Percentiles rank a stretch among this genome's conserved stretches.
Conservation (phyloP, 1,140 invertebrate genomes). For the Olivierus martensii region DNA sequence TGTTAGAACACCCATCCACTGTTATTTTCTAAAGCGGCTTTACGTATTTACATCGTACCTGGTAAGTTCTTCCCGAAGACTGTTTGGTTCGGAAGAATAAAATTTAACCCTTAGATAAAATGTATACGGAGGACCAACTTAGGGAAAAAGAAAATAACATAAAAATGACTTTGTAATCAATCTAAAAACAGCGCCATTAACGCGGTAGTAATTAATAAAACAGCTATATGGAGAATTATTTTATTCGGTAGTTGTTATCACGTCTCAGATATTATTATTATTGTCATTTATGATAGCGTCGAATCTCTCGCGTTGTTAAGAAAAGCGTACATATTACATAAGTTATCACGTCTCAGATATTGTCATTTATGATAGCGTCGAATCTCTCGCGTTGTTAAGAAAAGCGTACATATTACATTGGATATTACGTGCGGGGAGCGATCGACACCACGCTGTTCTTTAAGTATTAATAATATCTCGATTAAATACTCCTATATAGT, state of each 20-base stretch:
- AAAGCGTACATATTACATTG: too few relatives aligned
- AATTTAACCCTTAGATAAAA: conserved; percentile 94
- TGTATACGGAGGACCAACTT: conserved; percentile 60
- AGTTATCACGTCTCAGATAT: too few relatives aligned
- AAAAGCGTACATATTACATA: too few relatives aligned
- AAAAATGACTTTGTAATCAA: neutral
- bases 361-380: too few relatives aligned
- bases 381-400: too few relatives aligned
- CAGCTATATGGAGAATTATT: too few relatives aligned
- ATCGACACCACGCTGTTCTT: neutral
- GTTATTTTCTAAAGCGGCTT: neutral
- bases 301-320: too few relatives aligned
- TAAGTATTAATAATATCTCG: neutral
- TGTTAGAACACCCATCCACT: neutral
- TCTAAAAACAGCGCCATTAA: neutral
- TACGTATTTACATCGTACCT: conserved; percentile 32
- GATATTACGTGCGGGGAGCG: neutral
- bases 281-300: too few relatives aligned
- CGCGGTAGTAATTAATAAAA: neutral
- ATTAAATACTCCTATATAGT: neutral
- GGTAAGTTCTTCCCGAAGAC: conserved; percentile 81
- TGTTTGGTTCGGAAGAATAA: conserved; percentile 95
- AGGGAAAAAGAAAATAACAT: neutral
- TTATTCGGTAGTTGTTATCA: too few relatives aligned
- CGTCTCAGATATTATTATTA: neutral